Conservation (phyloP, 2,113 vertebrate species). For the Toxostoma redivivum region DNA sequence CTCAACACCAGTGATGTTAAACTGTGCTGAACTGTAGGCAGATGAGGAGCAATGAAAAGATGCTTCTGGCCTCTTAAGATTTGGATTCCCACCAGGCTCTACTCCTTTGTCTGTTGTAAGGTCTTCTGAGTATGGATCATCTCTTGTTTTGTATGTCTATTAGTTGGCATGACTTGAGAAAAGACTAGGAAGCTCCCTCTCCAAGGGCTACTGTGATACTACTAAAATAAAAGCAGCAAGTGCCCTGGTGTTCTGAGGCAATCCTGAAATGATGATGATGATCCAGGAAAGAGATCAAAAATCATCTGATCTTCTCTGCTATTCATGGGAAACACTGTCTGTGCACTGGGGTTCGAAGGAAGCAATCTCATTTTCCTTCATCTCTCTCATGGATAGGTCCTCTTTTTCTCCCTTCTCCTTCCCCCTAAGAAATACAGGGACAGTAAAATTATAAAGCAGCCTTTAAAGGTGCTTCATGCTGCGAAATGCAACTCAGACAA, state of each 20-base stretch:
- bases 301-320: neutral
- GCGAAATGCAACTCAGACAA: slow-evolving; percentile 1
- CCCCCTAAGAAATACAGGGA: neutral
- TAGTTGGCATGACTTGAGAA: neutral
- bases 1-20: neutral
- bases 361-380: neutral
- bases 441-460: neutral
- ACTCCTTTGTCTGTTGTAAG: neutral
- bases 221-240: neutral
- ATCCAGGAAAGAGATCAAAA: neutral
- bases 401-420: neutral
- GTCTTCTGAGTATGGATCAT: neutral
- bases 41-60: neutral
- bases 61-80: neutral
- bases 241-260: neutral
- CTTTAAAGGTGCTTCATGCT: neutral
- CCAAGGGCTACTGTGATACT: neutral
- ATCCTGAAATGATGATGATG: neutral
- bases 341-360: neutral
- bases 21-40: neutral
- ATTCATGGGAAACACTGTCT: neutral
- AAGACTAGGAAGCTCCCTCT: neutral
- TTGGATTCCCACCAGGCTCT: neutral
- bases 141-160: neutral
- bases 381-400: neutral